Evolutionary conservation across 2,888 invertebrate genomes (phyloP), one percentile per base, ranked within the genome.

Genomic region (Flexamia atlantica): DNA sequence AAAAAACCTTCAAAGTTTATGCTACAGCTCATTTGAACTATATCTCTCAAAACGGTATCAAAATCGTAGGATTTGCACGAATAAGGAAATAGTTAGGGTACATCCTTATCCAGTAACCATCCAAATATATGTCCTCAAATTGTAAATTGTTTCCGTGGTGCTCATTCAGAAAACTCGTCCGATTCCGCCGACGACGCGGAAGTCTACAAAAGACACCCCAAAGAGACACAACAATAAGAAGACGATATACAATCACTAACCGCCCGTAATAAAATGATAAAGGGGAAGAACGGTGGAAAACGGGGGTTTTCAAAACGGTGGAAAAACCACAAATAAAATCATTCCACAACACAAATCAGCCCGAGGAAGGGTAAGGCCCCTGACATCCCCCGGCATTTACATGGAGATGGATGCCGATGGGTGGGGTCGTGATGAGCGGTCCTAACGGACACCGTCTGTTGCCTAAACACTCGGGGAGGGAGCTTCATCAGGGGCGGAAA

Each of bases 321-420:
- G 76, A 76, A 76, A 74, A 30, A 82, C 82, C 82, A 25, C 82
- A 72, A 82, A 82, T 50, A 82, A 82, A 82, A 82, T 72, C 82
- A 82, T 82, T 82, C 82, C 82, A 23, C 50, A 32, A 82, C 82
- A 82, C 82, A 82, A 82, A 82, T 82, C 82, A 28, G 53, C 20
- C 53, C 28, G 25, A 25, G 32, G 76, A 76, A 50, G 76, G 76
- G 76, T 76, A 50, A 40, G 72, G 42, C n/a, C n/a, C n/a, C n/a
- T n/a, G 23, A 72, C 23, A 42, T 30, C 23, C 76, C 76, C 76
- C 50, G 10, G 50, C 46, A 82, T 82, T 82, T 64, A 64, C 81
- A 81, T 81, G 57, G 40, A 64, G 81, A 81, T 60, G 81, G 57
- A 64, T 30, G 81, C 17, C 12, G 4, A 50, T 28, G 68, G 53